A percentile compares a stretch with the other conserved stretches of the same genome.
These are phyloP conservation scores for Gymnosoma rotundatum DNA, from an alignment of 2,888 invertebrate genomes.

Conservation along the genomic window DNA sequence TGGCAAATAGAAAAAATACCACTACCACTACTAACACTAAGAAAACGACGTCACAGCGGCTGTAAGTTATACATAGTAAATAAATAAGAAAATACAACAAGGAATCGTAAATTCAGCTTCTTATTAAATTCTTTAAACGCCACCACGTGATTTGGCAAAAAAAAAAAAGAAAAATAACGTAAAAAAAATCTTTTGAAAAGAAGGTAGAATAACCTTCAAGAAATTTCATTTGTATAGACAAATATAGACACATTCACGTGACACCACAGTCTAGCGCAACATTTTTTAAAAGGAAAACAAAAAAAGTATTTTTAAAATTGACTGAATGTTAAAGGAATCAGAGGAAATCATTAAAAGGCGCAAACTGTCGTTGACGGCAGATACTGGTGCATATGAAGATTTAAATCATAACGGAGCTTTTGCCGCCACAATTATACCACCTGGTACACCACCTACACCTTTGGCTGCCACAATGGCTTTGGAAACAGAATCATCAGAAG, in stretches of 20 bases:
- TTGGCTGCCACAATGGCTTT: conserved; percentile 75
- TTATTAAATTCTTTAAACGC: conserved; percentile 41
- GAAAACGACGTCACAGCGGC: conserved; percentile 24
- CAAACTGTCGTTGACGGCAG: conserved; percentile 73
- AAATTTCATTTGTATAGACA: conserved; percentile 17
- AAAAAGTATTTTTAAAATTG: conserved; percentile 35
- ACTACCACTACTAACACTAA: conserved; percentile 35
- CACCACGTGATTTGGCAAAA: conserved; percentile 65
- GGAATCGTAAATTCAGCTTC: conserved; percentile 38
- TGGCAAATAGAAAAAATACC: conserved; percentile 49
- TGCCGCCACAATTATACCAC: conserved; percentile 73
- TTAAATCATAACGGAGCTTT: conserved; percentile 40
- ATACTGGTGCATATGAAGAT: conserved; percentile 42
- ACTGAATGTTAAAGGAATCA: conserved; percentile 81
- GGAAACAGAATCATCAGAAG: conserved; percentile 63
- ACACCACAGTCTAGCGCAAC: conserved; percentile 23
- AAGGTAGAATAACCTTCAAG: conserved; percentile 56
- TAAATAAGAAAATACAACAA: conserved; percentile 33
- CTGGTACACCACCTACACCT: conserved; percentile 76
- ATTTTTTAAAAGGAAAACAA: conserved; percentile 12
- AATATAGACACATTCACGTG: conserved; percentile 49
- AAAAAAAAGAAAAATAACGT: background rate
- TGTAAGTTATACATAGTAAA: conserved; percentile 33
- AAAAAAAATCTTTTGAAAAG: conserved; percentile 29
- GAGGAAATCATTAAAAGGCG: conserved; percentile 79